Evolutionary conservation across 2,113 vertebrate genomes (phyloP).

Genomic region (Halichoeres trimaculatus): DNA sequence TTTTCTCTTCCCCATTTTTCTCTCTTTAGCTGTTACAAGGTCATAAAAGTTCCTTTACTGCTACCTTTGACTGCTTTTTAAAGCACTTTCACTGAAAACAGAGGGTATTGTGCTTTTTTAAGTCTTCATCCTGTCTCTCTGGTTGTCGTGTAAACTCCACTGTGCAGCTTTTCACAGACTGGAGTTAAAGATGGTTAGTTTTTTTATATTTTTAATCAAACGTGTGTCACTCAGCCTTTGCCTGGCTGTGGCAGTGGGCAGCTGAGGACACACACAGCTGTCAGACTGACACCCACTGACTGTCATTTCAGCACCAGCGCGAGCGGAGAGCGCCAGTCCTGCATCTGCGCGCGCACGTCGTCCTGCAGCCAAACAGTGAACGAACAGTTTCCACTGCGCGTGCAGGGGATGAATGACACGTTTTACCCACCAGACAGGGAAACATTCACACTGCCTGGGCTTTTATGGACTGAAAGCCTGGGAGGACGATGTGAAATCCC

Average conservation of each 20-base stretch:
- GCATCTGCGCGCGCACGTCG: slow-evolving; percentile 47
- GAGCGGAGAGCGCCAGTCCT: slow-evolving; percentile 75
- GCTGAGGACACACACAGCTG: neutral
- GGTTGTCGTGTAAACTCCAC: too few species aligned
- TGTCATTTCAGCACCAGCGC: slow-evolving; percentile 79
- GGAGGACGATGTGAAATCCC: neutral
- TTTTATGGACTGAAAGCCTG: neutral
- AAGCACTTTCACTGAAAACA: too few species aligned
- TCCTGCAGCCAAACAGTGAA: slow-evolving; percentile 51
- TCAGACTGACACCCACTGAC: neutral
- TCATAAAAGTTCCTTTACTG: too few species aligned
- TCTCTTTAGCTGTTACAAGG: too few species aligned
- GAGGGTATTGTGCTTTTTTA: too few species aligned
- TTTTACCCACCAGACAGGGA: slow-evolving; percentile 31
- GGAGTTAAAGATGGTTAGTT: too few species aligned
- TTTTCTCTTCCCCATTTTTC: too few species aligned
- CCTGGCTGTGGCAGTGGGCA: neutral
- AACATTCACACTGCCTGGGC: neutral
- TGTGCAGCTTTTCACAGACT: too few species aligned
- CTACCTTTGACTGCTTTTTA: too few species aligned
- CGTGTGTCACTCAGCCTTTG: too few species aligned
- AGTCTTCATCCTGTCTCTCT: too few species aligned
- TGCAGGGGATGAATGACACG: slow-evolving; percentile 60
- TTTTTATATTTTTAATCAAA: too few species aligned
- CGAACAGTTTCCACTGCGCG: slow-evolving; percentile 64